Evolutionary conservation across 1,140 invertebrate species (phyloP).

Genomic region (Heliconius melpomene): DNA sequence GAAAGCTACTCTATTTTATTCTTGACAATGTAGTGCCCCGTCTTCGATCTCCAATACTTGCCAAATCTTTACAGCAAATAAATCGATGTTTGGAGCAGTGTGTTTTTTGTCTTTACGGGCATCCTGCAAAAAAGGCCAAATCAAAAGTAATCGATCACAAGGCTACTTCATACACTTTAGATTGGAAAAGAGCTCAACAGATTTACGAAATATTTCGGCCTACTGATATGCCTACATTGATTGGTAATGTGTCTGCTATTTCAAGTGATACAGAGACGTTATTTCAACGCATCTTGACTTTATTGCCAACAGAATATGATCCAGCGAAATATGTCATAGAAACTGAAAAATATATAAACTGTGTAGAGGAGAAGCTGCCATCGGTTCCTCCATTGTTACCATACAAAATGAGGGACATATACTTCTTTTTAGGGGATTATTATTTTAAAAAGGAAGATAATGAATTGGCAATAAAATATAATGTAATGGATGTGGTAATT

Average conservation of each 20-base stretch:
- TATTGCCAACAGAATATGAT: constrained; percentile 87
- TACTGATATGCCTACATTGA: constrained; percentile 90
- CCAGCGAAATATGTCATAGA: constrained; percentile 82
- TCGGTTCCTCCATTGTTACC: constrained; percentile 74
- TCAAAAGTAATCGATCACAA: constrained; percentile 87
- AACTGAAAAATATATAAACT: constrained; percentile 86
- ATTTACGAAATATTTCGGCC: constrained; percentile 94
- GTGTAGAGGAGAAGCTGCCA: constrained; percentile 81
- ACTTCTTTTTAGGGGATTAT: constrained; percentile 94
- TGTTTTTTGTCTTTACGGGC: constrained; percentile 93
- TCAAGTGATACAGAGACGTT: constrained; percentile 89
- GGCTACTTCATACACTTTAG: constrained; percentile 86
- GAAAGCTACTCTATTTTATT: constrained; percentile 89
- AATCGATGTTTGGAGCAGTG: constrained; percentile 92
- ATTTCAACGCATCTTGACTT: constrained; percentile 87
- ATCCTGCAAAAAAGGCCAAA: constrained; percentile 88
- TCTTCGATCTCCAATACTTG: constrained; percentile 82
- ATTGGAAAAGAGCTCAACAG: constrained; percentile 89
- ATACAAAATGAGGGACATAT: constrained; percentile 86
- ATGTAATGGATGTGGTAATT: constrained; percentile 90
- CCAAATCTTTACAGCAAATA: constrained; percentile 82
- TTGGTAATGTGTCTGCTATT: constrained; percentile 89
- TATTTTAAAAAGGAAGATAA: constrained; percentile 94
- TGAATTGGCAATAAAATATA: constrained; percentile 90
- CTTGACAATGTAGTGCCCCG: constrained; percentile 87